Percentiles rank a stretch among this genome's conserved stretches.
These are phyloP conservation scores for Nilaparvata lugens DNA, from an alignment of 1,140 invertebrate genomes.

Conservation along the genomic window DNA sequence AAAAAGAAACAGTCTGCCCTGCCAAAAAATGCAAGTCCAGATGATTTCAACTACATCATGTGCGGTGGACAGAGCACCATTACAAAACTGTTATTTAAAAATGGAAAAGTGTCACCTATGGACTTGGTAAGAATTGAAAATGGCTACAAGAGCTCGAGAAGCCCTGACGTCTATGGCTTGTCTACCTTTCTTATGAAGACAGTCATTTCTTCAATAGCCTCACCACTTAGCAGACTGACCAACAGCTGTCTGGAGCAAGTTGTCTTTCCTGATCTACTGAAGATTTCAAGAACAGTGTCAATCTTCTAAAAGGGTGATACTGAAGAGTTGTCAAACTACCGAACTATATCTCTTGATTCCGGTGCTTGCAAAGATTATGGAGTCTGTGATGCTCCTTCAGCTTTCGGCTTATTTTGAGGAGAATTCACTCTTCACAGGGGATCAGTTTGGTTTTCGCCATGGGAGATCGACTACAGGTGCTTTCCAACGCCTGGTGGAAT, in stretches of 20 bases:
- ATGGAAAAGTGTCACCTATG: background rate
- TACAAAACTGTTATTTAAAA: background rate
- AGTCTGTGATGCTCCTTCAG: no score
- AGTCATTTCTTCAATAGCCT: background rate
- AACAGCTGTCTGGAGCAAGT: background rate
- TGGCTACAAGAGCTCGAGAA: background rate
- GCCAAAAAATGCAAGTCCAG: background rate
- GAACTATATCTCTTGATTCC: no score
- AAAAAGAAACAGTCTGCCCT: background rate
- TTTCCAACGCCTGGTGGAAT: no score
- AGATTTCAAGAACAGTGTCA: conserved; percentile 4
- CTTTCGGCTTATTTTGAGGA: no score
- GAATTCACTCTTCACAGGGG: no score
- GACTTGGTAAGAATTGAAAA: background rate
- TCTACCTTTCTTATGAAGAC: background rate
- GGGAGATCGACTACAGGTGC: no score
- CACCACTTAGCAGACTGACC: background rate
- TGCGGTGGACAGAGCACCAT: background rate
- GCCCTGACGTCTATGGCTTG: background rate
- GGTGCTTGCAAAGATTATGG: no score
- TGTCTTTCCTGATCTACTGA: background rate
- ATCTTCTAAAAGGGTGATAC: no score
- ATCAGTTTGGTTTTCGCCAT: no score
- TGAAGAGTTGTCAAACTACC: no score
- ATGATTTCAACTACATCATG: background rate